phyloP scores from a whole-genome alignment of 2,113 vertebrate species.

The Brachyhypopomus gauderio region DNA sequence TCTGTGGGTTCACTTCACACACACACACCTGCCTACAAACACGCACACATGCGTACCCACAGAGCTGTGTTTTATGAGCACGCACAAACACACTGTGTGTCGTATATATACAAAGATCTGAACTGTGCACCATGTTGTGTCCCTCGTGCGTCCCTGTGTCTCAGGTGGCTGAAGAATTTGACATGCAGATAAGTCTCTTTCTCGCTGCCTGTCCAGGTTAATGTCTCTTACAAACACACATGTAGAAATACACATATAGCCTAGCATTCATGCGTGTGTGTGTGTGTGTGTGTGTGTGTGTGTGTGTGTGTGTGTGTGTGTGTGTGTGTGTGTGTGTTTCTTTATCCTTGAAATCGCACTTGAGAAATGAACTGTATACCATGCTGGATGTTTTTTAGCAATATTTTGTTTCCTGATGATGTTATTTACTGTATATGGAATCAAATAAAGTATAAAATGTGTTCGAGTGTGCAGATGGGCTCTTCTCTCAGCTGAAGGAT shows the following conservation, averaged over 20 bases:
- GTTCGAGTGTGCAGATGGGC: slow-evolving; percentile 55
- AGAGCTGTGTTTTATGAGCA: no score
- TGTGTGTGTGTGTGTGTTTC: slow-evolving; percentile 9
- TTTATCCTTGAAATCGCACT: no score
- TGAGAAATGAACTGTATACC: no score
- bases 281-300: not conserved
- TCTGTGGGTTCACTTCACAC: slow-evolving; percentile 70
- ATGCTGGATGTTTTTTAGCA: no score
- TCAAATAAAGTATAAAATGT: no score
- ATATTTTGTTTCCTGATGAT: no score
- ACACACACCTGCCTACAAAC: no score
- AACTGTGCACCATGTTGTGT: not conserved
- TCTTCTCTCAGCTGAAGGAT: slow-evolving; percentile 77
- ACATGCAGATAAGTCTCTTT: slow-evolving; percentile 74
- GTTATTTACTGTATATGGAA: no score
- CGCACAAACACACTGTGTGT: no score
- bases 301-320: not conserved
- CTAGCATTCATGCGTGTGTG: no score
- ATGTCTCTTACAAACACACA: slow-evolving; percentile 8
- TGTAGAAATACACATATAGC: not conserved
- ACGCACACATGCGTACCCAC: not conserved
- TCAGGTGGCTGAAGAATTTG: slow-evolving; percentile 81
- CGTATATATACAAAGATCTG: slow-evolving; percentile 14
- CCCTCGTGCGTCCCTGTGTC: not conserved
- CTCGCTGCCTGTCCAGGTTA: slow-evolving; percentile 69